A percentile compares a stretch with the other conserved stretches of the same genome.
These are phyloP conservation scores for Drosophila nasuta DNA, from an alignment of 1,140 invertebrate genomes.

Conservation along the genomic window DNA sequence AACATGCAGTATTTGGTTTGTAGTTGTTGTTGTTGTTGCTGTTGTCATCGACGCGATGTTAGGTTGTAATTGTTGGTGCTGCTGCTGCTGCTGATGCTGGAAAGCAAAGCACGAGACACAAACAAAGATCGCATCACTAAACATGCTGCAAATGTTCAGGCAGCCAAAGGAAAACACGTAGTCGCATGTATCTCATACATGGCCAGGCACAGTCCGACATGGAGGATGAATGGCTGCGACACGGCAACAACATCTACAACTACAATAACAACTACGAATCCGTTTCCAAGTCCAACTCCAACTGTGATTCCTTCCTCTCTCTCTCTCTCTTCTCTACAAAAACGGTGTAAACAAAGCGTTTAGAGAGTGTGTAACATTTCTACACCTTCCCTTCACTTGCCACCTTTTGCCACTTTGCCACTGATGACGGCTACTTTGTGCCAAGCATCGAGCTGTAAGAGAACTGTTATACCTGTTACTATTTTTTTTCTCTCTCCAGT, in stretches of 20 bases:
- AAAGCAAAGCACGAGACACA: slow-evolving; percentile 78
- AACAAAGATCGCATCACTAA: slow-evolving; percentile 81
- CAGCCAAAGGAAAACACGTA: slow-evolving; percentile 72
- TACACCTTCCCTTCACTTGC: slow-evolving; percentile 13
- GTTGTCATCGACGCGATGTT: slow-evolving; percentile 53
- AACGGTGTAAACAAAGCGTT: slow-evolving; percentile 73
- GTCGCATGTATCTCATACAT: slow-evolving; percentile 64
- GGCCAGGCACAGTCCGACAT: slow-evolving; percentile 8
- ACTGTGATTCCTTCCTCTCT: neutral
- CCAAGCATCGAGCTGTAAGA: too few relatives aligned
- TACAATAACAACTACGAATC: slow-evolving; percentile 16
- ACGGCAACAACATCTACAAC: slow-evolving; percentile 9
- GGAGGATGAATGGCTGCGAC: slow-evolving; percentile 54
- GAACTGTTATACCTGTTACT: slow-evolving; percentile 22
- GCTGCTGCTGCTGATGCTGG: slow-evolving; percentile 38
- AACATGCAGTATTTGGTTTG: slow-evolving; percentile 27
- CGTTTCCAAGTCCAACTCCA: slow-evolving; percentile 1
- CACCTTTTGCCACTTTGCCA: slow-evolving; percentile 28
- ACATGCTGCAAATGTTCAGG: slow-evolving; percentile 74
- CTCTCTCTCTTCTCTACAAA: slow-evolving; percentile 13
- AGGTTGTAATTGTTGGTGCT: slow-evolving; percentile 50
- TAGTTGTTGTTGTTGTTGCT: slow-evolving; percentile 34
- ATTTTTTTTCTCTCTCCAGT: neutral
- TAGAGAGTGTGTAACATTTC: slow-evolving; percentile 50
- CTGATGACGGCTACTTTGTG: slow-evolving; percentile 46